Evolutionary conservation across 1,140 invertebrate genomes (phyloP).

Genomic region (Anadara kagoshimensis): DNA sequence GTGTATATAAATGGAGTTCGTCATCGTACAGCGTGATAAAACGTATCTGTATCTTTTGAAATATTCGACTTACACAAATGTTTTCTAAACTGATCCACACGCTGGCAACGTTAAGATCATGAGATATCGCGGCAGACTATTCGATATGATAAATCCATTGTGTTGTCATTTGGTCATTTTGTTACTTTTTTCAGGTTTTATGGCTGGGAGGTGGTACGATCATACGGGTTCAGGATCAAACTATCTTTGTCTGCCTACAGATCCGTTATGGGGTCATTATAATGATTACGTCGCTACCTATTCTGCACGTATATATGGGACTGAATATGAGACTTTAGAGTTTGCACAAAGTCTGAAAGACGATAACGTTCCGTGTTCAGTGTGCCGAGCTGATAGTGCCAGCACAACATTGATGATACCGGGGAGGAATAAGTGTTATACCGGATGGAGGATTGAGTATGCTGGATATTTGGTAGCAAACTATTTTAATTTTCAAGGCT

Average conservation of each 20-base stretch:
- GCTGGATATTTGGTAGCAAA: constrained; percentile 2
- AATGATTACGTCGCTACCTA: no score
- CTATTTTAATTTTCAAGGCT: background rate
- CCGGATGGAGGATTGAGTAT: constrained; percentile 47
- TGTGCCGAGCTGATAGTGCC: constrained; percentile 18
- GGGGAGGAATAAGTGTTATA: constrained; percentile 34
- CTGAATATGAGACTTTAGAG: constrained; percentile 15
- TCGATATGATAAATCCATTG: no score
- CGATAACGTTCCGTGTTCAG: constrained; percentile 35
- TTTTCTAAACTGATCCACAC: no score
- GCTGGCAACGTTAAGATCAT: no score
- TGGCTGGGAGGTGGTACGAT: background rate
- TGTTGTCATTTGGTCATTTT: no score
- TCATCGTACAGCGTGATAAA: no score
- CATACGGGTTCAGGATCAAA: constrained; percentile 2
- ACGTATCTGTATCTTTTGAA: no score
- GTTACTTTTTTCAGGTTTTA: background rate
- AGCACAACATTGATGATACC: constrained; percentile 44
- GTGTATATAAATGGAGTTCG: no score
- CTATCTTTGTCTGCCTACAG: constrained; percentile 4
- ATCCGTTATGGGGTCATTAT: background rate
- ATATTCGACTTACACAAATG: no score
- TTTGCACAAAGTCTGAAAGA: background rate
- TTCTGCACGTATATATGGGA: constrained; percentile 4
- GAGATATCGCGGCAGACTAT: no score